Base-by-base conservation (phyloP, 2,888 invertebrate species). In the Parnassius orleans region DNA sequence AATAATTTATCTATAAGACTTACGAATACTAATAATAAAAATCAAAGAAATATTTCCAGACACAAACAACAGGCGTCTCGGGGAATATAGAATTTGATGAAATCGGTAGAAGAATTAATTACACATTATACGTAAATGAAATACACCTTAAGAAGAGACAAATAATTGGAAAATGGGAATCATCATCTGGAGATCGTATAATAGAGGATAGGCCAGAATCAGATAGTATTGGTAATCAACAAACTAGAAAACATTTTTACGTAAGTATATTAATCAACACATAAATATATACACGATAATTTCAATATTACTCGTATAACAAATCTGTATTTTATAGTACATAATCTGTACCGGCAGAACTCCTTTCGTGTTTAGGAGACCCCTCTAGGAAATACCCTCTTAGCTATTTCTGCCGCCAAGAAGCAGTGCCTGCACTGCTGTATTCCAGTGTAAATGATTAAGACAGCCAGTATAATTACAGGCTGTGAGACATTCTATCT, bases 61-160 rank as follows among this genome's bases (percentile, higher is more conserved):
- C 94, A 44, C 92, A 92, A 74, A 93, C 94, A 72, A 83, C 88
- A 46, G 95, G 95, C 3, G 83, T 95, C 7, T 94, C 95, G 0
- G 96, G 96, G 1, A 86, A 92, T 44, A 93, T 96, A 63, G 92
- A 93, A 73, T 95, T 96, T 75, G 93, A 95, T 78, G 89, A 93
- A 64, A 88, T 91, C 70, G 96, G 96, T 1, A 93, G 93, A 72
- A 89, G 96, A 65, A 92, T 93, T 0, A 93, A 95, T 74, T 95
- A 96, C 73, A 92, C 92, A 43, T 84, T 96, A 41, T 94, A 95
- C 72, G 92, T 96, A 53, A 95, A 96, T 73, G 92, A 96, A 68
- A 86, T 89, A 60, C 73, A 81, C 57, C 65, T 81, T 10, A 75
- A 75, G 10, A 70, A 73, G 63, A 71, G 76, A 51, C 71, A 78